Evolutionary conservation across 1,140 invertebrate genomes (phyloP).

Genomic region (Belonocnema kinseyi): DNA sequence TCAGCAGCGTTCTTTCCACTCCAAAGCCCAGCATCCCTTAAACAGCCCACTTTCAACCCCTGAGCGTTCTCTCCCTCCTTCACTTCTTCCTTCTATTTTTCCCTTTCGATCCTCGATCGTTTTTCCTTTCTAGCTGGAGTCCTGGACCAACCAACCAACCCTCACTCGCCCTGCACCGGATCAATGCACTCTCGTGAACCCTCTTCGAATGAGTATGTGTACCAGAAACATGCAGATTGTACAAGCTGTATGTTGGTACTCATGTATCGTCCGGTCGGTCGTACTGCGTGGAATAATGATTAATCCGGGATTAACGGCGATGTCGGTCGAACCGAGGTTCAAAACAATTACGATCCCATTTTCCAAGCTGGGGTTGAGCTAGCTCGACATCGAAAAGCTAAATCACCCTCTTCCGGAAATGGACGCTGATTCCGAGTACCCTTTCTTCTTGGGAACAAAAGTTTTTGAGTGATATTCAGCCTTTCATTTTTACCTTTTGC

Average conservation of each 20-base stretch:
- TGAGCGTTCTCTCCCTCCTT: conserved; percentile 35
- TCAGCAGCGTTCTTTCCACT: conserved; percentile 38
- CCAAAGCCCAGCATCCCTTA: conserved; percentile 44
- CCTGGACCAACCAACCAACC: conserved; percentile 39
- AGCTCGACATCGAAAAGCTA: background rate
- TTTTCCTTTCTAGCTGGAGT: conserved; percentile 34
- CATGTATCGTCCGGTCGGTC: background rate
- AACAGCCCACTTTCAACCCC: conserved; percentile 39
- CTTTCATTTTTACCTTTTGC: background rate
- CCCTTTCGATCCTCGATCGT: conserved; percentile 25
- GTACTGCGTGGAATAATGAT: conserved; percentile 19
- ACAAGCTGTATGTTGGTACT: background rate
- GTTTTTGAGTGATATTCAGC: background rate
- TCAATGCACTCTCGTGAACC: conserved; percentile 47
- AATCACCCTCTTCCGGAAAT: conserved; percentile 22
- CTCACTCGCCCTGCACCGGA: conserved; percentile 39
- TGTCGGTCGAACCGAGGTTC: conserved; percentile 25
- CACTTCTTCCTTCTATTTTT: conserved; percentile 37
- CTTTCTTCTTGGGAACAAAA: background rate
- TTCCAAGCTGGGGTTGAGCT: background rate
- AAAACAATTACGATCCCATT: conserved; percentile 24
- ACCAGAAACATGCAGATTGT: background rate
- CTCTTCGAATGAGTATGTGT: conserved; percentile 39
- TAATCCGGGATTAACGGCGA: conserved; percentile 23
- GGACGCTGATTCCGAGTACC: background rate